These are phyloP conservation scores for Montipora capitata DNA, from an alignment of 92 coral and sea anemone species.

Conservation along the genomic window DNA sequence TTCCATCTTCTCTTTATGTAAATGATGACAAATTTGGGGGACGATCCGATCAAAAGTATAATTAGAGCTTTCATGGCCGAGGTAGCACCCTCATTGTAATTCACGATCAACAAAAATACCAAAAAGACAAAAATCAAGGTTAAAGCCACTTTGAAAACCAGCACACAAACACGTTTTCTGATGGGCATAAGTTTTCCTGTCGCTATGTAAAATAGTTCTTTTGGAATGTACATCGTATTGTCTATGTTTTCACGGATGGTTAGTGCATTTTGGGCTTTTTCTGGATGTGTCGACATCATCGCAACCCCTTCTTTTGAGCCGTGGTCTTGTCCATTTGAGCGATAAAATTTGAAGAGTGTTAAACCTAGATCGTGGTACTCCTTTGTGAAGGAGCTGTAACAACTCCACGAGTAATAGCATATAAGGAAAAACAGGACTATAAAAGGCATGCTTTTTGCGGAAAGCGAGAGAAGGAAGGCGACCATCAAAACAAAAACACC, in stretches of 20 bases:
- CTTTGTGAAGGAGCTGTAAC: slow-evolving; percentile 29
- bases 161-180: not conserved
- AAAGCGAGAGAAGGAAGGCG: not conserved
- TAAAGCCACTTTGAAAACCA: not conserved
- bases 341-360: slow-evolving; percentile 4
- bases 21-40: slow-evolving; percentile 10
- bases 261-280: too few species aligned
- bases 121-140: not conserved
- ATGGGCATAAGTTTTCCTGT: slow-evolving; percentile 28
- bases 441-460: slow-evolving; percentile 7
- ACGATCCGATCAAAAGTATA: slow-evolving; percentile 3
- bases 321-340: not conserved
- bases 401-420: slow-evolving; percentile 18
- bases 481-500: not conserved
- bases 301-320: too few species aligned
- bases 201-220: slow-evolving; percentile 17
- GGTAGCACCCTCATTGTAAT: not conserved
- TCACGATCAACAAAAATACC: not conserved
- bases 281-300: too few species aligned
- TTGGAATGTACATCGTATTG: slow-evolving; percentile 13
- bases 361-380: slow-evolving; percentile 27
- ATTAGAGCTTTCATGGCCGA: not conserved
- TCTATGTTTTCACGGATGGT: not conserved
- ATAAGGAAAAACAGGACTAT: slow-evolving; percentile 14
- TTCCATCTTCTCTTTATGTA: not conserved